A percentile compares a stretch with the other conserved stretches of the same genome.
Evolutionary conservation across 2,888 invertebrate species (phyloP).

Genomic region (Platypus cylindrus): DNA sequence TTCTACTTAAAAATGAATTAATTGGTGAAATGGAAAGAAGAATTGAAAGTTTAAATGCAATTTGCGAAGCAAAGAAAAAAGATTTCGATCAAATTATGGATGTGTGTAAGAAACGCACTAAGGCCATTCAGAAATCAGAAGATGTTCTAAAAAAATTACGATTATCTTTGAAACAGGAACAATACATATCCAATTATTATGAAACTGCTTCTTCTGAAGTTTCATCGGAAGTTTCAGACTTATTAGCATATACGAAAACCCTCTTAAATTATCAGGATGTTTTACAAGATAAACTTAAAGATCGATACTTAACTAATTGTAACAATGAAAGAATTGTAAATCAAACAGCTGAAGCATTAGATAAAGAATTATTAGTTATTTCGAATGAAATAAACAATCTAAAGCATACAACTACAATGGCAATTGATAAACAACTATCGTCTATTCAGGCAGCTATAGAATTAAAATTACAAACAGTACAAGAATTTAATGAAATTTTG

Average conservation of each 20-base stretch:
- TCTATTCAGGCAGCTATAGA: too few species aligned
- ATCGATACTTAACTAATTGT: slow-evolving; percentile 17
- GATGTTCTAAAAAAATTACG: slow-evolving; percentile 13
- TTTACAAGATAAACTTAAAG: slow-evolving; percentile 18
- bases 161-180: slow-evolving; percentile 16
- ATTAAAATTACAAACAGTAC: too few species aligned
- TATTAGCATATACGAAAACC: slow-evolving; percentile 14
- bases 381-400: too few species aligned
- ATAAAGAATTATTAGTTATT: too few species aligned
- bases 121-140: slow-evolving; percentile 9
- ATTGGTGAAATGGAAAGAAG: slow-evolving; percentile 12
- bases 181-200: slow-evolving; percentile 17
- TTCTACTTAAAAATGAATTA: slow-evolving; percentile 11
- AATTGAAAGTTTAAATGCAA: slow-evolving; percentile 10
- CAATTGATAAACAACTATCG: too few species aligned
- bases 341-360: slow-evolving; percentile 6
- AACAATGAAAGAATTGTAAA: slow-evolving; percentile 14
- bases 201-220: slow-evolving; percentile 15
- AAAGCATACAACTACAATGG: too few species aligned
- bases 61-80: slow-evolving; percentile 7
- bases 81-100: slow-evolving; percentile 12
- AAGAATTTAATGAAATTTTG: too few species aligned
- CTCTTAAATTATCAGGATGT: slow-evolving; percentile 17
- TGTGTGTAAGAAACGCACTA: slow-evolving; percentile 7
- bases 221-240: slow-evolving; percentile 13